Percentiles rank a stretch among this genome's conserved stretches.
Conservation (phyloP, 2,113 vertebrate species). For the Campylomormyrus numenius region DNA sequence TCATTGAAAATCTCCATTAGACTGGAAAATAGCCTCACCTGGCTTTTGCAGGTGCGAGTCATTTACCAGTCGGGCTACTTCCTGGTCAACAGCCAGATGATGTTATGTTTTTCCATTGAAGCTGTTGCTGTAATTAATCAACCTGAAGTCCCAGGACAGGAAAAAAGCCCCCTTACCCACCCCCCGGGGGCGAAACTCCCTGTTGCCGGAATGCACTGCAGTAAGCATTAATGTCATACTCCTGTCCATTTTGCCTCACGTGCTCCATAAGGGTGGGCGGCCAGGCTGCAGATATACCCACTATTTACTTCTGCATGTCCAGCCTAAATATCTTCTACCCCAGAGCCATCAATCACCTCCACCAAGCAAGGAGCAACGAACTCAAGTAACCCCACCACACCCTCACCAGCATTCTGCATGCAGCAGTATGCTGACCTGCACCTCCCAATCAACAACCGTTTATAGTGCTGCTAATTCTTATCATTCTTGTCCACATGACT, state of each 20-base stretch:
- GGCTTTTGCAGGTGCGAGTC: neutral
- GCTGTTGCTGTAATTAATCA: neutral
- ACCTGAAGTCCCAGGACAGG: neutral
- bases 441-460: neutral
- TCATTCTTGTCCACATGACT: neutral
- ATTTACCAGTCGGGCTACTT: neutral
- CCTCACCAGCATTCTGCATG: neutral
- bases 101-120: neutral
- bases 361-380: neutral
- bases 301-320: neutral
- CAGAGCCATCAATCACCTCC: neutral
- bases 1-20: neutral
- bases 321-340: neutral
- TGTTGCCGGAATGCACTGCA: neutral
- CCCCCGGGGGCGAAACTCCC: neutral
- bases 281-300: neutral
- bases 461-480: neutral
- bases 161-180: neutral
- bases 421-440: neutral
- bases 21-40: neutral
- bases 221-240: neutral
- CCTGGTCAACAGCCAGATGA: neutral
- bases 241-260: neutral
- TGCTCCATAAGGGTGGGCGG: neutral
- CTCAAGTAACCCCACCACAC: neutral